A percentile compares a stretch with the other conserved stretches of the same genome.
phyloP scores from a whole-genome alignment of 2,888 invertebrate species.

The Eupithecia tripunctaria region DNA sequence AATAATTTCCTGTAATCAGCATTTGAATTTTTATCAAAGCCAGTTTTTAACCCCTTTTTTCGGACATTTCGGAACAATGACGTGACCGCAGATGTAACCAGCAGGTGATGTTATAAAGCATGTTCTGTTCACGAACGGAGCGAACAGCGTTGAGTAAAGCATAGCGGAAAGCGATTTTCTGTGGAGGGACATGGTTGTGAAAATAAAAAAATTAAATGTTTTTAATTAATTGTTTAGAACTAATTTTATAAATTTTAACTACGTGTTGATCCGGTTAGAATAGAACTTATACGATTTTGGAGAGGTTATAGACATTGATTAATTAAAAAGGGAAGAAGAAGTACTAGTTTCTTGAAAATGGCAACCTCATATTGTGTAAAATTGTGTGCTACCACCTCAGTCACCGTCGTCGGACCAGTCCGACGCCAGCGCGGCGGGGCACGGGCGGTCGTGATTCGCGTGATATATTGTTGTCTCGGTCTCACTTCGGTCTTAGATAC shows the following conservation, averaged over 20 bases:
- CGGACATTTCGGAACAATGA: conserved; percentile 67
- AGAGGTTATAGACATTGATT: too few relatives aligned
- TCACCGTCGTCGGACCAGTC: too few relatives aligned
- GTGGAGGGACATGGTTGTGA: background rate
- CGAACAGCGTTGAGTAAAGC: conserved; percentile 5
- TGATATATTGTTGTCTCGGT: too few relatives aligned
- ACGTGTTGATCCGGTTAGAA: background rate
- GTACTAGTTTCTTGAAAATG: too few relatives aligned
- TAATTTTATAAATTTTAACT: background rate
- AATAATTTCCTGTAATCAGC: conserved; percentile 9
- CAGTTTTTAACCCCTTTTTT: conserved; percentile 58
- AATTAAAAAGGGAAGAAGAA: too few relatives aligned
- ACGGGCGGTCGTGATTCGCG: too few relatives aligned
- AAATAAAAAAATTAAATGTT: background rate
- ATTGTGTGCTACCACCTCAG: too few relatives aligned
- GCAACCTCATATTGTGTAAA: too few relatives aligned
- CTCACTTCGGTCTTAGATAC: too few relatives aligned
- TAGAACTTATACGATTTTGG: too few relatives aligned
- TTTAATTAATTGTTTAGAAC: background rate
- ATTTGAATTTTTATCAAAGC: conserved; percentile 12
- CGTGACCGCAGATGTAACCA: conserved; percentile 72
- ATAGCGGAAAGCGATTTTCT: background rate
- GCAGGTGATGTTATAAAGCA: conserved; percentile 64
- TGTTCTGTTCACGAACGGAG: conserved; percentile 23
- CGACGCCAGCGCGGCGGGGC: too few relatives aligned